Percentiles rank a stretch among this genome's conserved stretches.
phyloP scores from a whole-genome alignment of 2,888 invertebrate genomes.

The Cerastis rubricosa region DNA sequence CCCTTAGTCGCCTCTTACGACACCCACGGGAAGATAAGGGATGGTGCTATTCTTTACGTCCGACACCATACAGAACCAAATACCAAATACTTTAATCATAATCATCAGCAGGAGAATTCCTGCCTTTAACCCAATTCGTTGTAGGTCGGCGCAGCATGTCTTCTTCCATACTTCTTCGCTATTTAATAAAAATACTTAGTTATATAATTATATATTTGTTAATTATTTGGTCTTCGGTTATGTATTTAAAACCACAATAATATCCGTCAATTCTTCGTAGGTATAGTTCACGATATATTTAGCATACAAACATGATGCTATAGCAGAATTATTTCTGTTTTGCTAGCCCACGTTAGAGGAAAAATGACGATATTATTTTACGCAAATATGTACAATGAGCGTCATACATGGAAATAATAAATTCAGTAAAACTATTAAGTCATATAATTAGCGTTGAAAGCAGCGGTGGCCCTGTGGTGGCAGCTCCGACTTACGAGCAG shows the following conservation, averaged over 20 bases:
- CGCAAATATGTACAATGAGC: constrained; percentile 13
- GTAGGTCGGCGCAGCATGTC: too few species aligned
- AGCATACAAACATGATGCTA: background rate
- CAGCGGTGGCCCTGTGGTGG: too few species aligned
- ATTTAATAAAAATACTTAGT: background rate
- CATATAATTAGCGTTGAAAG: too few species aligned
- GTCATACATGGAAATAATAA: constrained; percentile 23
- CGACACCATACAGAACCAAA: too few species aligned
- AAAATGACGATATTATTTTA: constrained; percentile 23
- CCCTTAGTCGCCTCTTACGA: too few species aligned
- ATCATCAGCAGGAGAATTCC: too few species aligned
- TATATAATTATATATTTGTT: background rate
- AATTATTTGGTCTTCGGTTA: background rate
- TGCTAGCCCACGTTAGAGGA: constrained; percentile 23
- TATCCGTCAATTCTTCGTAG: background rate
- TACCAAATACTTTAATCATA: too few species aligned
- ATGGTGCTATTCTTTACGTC: too few species aligned
- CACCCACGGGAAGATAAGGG: too few species aligned
- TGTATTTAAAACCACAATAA: background rate
- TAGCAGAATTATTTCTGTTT: constrained; percentile 14
- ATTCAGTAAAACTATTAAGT: constrained; percentile 2
- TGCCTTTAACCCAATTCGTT: too few species aligned
- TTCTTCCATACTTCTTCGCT: too few species aligned
- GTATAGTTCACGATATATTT: background rate
- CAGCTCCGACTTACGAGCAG: too few species aligned